Evolutionary conservation across 2,888 invertebrate genomes (phyloP), one percentile per base, ranked within the genome.

Genomic region (Eupithecia abbreviata): DNA sequence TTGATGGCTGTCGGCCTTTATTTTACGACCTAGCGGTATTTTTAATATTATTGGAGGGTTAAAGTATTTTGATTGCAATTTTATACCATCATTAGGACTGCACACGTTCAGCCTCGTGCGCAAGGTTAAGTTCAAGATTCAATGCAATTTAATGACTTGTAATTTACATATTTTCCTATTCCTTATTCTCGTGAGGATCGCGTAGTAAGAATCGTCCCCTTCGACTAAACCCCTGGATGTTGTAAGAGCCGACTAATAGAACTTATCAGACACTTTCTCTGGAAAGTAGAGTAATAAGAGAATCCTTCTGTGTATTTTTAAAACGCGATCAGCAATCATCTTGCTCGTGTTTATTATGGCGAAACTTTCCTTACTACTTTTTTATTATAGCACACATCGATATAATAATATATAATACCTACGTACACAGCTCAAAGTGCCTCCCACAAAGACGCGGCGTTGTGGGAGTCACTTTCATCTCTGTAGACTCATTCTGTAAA

Each of bases 11-110:
- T 58, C 58, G 66, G 49, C 49, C 49, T 72, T 49, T 73, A 42
- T 55, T 66, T 49, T 66, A 65, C 15, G 65, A 65, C 45, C 49
- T 47, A 72, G 47, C 72, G 72, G 72, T 72, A 72, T 72, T 72
- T 72, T 65, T n/a, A 58, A 55, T 55, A 72, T 47, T 62, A 72
- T 49, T 72, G n/a, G 42, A 45, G 68, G 70, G 49, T 41, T 51
- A 70, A 70, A n/a, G 69, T 47, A 49, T 30, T 68, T 68, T 45
- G 45, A 45, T 68, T 68, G 43, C 15, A 68, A n/a, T 18, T 45
- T 68, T 15, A 66, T 66, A 66, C 15, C 42, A 66, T 42, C 15
- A 66, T 66, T 66, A 62, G 30, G 62, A 62, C 18, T 62, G 18
- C 30, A 9, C 62, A 30, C 62, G 62, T 62, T 62, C 30, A 30